Evolutionary conservation across 1,140 invertebrate genomes (phyloP), one percentile per base, ranked within the genome.

Genomic region (Sinonovacula constricta): DNA sequence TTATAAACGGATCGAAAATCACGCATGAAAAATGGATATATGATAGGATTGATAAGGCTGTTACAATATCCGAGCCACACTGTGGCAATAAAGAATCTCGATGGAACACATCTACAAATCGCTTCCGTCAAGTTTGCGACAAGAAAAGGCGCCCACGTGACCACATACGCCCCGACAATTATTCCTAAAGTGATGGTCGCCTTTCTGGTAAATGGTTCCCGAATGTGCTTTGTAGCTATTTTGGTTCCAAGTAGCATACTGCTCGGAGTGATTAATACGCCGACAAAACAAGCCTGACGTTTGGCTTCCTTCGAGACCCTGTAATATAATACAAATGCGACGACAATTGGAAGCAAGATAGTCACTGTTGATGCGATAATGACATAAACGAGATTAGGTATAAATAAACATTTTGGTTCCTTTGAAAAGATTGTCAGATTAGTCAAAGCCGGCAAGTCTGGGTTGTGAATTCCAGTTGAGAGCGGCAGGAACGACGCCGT

Each of bases 11-110:
- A 94, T 0, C 97, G 93, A 89, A 97, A 99, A 89, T 99, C 99
- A 84, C 98, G 97, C 91, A 98, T 98, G 92, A 99, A 98, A 90
- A 97, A 97, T 0, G 97, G 97, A 90, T 99, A 99, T n/a, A 99
- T 93, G 66, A 99, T 95, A 0, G 98, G 98, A 91, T 99, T 99
- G 82, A 99, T 97, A 92, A 97, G 98, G 33, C 96, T 98, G 89
- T 99, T 99, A 28, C 97, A 97, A 0, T 97, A 95, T 0, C 98
- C 98, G 4, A 99, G 92, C 97, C 98, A 99, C 89, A 88, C 84
- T 60, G 87, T 84, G 0, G 71, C 72, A 1, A 66, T 80, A 57
- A 88, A 86, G 0, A 87, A 15, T 49, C 86, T 83, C 10, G 60
- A 33, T 0, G 87, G 87, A 57, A 87, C 78, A 60, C 86, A 87